phyloP scores from a whole-genome alignment of 2,797 vertebrate species.

The Sarcoramphus papa region DNA sequence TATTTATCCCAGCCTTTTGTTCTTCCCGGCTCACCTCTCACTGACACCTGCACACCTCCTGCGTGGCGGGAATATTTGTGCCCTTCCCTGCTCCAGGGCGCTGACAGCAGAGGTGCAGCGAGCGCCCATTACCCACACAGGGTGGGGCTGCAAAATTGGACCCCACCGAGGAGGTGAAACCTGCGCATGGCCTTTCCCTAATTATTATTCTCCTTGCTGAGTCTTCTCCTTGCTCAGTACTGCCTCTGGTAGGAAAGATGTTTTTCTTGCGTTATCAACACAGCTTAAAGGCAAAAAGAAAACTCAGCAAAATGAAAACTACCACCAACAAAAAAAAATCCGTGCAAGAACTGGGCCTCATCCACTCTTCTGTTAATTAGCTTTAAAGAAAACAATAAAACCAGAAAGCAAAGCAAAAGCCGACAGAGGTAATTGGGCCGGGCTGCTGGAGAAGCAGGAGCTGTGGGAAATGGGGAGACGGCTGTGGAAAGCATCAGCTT shows the following conservation, averaged over 20 bases:
- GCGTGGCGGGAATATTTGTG: background rate
- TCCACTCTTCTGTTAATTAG: background rate
- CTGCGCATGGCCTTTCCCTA: background rate
- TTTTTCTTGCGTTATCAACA: background rate
- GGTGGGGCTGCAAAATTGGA: background rate
- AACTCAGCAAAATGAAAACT: background rate
- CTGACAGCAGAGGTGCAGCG: background rate
- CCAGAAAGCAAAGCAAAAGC: background rate
- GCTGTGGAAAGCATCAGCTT: background rate
- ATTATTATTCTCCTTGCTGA: background rate
- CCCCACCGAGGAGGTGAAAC: background rate
- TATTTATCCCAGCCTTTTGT: background rate
- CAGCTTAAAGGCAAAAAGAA: background rate
- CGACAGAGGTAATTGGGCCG: accelerated
- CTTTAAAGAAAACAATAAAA: background rate
- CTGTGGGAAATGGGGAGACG: background rate
- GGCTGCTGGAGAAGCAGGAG: background rate
- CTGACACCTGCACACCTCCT: background rate
- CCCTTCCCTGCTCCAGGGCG: background rate
- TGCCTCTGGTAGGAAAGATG: background rate
- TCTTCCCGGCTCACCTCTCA: background rate
- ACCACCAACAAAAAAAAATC: background rate
- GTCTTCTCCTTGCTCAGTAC: background rate
- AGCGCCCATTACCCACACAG: background rate
- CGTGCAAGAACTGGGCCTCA: background rate